A percentile compares a stretch with the other conserved stretches of the same genome.
Conservation (phyloP, 2,888 invertebrate species). For the Eupelmus urozonus region DNA sequence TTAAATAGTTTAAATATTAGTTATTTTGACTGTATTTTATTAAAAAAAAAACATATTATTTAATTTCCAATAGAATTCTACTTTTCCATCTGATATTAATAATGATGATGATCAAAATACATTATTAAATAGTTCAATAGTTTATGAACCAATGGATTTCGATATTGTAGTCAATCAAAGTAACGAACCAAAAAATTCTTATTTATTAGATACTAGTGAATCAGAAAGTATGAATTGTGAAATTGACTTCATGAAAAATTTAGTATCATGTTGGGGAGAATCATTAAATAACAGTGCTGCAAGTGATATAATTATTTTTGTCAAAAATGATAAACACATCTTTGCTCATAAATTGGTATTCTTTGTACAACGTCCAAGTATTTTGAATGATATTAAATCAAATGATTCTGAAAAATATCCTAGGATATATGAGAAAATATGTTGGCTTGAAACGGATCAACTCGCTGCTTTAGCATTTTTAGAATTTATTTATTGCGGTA, state of each 20-base stretch:
- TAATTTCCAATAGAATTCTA: not conserved
- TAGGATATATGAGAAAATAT: slow-evolving; percentile 66
- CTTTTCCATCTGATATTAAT: slow-evolving; percentile 3
- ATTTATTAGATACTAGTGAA: slow-evolving; percentile 5
- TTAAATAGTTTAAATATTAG: not conserved
- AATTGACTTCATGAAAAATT: slow-evolving; percentile 60
- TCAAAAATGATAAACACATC: slow-evolving; percentile 73
- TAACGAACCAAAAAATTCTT: slow-evolving; percentile 2
- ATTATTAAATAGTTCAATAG: slow-evolving; percentile 17
- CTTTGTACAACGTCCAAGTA: slow-evolving; percentile 74
- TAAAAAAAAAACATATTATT: not conserved
- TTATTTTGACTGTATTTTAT: too few species aligned
- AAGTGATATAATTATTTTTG: slow-evolving; percentile 77
- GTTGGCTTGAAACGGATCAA: slow-evolving; percentile 68
- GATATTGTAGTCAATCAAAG: slow-evolving; percentile 33
- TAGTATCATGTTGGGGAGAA: slow-evolving; percentile 71
- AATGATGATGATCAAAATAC: slow-evolving; percentile 8
- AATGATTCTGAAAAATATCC: slow-evolving; percentile 63
- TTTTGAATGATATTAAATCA: slow-evolving; percentile 71
- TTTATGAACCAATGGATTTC: slow-evolving; percentile 46
- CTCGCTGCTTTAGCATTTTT: slow-evolving; percentile 72
- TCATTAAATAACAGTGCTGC: slow-evolving; percentile 72
- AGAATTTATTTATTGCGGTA: slow-evolving; percentile 75
- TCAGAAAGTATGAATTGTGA: slow-evolving; percentile 27
- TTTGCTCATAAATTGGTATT: slow-evolving; percentile 77